Percentiles rank a stretch among this genome's conserved stretches.
phyloP scores from a whole-genome alignment of 2,113 vertebrate genomes.

The Pseudorhombus dupliciocellatus region DNA sequence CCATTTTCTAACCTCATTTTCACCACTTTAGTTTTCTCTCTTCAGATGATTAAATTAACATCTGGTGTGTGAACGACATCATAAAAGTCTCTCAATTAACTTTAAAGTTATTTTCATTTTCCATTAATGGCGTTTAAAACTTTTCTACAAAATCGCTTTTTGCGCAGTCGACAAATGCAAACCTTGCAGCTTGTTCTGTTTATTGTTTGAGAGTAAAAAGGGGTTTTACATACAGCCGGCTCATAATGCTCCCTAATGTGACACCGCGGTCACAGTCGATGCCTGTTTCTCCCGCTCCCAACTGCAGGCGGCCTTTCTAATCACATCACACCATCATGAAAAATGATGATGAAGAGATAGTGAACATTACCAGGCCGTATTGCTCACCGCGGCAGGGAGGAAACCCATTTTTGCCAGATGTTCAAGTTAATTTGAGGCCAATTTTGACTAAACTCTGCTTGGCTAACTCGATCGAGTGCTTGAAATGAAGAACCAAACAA shows the following conservation, averaged over 20 bases:
- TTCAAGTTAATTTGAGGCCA: conserved; percentile 47
- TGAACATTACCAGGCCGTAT: conserved; percentile 1
- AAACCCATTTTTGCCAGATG: conserved; percentile 47
- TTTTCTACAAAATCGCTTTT: not conserved
- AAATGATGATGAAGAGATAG: conserved; percentile 26
- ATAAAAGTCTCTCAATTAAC: not conserved
- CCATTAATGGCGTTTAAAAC: not conserved
- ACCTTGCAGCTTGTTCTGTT: not conserved
- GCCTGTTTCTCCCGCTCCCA: not conserved
- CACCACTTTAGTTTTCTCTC: not conserved
- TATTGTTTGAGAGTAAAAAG: not conserved
- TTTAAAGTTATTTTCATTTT: not conserved
- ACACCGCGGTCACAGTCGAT: not conserved
- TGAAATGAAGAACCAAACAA: conserved; percentile 30
- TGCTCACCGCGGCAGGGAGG: conserved; percentile 10
- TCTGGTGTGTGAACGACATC: not conserved
- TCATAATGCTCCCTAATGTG: not conserved
- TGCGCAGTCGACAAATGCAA: not conserved
- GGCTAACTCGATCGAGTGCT: conserved; percentile 37
- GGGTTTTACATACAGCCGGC: not conserved
- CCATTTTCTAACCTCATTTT: not conserved
- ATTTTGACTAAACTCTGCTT: conserved; percentile 36
- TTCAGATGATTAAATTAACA: not conserved
- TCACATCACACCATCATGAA: conserved; percentile 22
- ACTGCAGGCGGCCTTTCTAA: conserved; percentile 6